Percentiles rank a stretch among this genome's conserved stretches.
Conservation (phyloP, 2,888 invertebrate genomes). For the Drosophila kanekoi region DNA sequence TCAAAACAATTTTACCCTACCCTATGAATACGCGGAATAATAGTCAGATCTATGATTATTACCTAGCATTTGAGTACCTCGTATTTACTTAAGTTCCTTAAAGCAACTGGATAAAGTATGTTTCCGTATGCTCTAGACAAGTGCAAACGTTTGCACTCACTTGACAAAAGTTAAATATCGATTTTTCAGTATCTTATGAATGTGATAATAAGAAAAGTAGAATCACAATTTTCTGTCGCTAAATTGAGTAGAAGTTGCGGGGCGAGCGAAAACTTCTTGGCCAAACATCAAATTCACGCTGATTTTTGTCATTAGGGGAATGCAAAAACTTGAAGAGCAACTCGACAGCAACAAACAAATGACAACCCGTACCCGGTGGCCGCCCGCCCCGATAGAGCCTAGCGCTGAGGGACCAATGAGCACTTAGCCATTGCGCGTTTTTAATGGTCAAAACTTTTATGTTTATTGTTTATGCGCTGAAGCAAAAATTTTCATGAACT, state of each 20-base stretch:
- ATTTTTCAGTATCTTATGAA: slow-evolving; percentile 9
- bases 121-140: no score
- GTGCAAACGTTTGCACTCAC: background rate
- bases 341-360: slow-evolving; percentile 56
- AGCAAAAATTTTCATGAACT: slow-evolving; percentile 81
- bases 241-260: slow-evolving; percentile 19
- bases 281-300: slow-evolving; percentile 74
- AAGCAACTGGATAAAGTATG: no score
- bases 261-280: slow-evolving; percentile 45
- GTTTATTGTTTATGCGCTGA: slow-evolving; percentile 81
- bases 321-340: slow-evolving; percentile 57
- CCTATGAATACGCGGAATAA: no score
- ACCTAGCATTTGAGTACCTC: no score
- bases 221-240: slow-evolving; percentile 21
- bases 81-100: no score
- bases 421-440: slow-evolving; percentile 73
- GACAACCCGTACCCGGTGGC: slow-evolving; percentile 26
- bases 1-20: no score
- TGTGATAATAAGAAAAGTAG: slow-evolving; percentile 31
- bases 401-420: slow-evolving; percentile 51
- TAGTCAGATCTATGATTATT: no score
- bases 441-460: slow-evolving; percentile 79
- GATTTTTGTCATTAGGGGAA: slow-evolving; percentile 77
- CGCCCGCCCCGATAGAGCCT: background rate
- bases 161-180: slow-evolving; percentile 3